These are phyloP conservation scores for Ranitomeya imitator DNA, from an alignment of 2,113 vertebrate genomes.

Conservation along the genomic window DNA sequence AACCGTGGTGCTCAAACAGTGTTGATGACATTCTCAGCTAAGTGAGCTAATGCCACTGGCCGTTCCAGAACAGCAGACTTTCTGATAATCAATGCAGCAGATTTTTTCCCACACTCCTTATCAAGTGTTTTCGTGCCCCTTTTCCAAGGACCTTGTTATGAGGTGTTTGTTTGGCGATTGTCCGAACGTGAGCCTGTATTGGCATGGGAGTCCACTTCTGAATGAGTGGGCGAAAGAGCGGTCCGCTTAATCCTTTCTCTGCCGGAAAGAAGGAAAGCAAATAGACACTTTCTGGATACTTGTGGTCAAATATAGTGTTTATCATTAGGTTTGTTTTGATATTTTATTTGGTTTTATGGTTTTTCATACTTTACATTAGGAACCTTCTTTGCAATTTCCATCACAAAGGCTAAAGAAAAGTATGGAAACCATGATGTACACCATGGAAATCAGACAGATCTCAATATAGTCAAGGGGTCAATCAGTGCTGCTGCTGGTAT, in stretches of 20 bases:
- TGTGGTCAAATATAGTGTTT: neutral
- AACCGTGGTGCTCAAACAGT: conserved; percentile 56
- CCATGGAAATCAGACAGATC: no score
- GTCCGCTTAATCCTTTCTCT: conserved; percentile 10
- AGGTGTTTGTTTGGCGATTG: conserved; percentile 48
- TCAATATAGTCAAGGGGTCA: no score
- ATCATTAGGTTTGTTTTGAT: no score
- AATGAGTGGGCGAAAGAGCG: neutral
- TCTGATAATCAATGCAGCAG: conserved; percentile 51
- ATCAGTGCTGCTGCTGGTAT: no score
- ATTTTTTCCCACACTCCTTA: conserved; percentile 58
- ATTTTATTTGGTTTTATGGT: no score
- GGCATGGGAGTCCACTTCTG: neutral
- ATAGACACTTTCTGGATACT: neutral
- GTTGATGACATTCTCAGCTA: conserved; percentile 48
- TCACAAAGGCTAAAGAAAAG: no score
- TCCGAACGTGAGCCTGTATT: conserved; percentile 23
- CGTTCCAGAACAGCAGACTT: conserved; percentile 12
- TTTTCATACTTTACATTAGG: no score
- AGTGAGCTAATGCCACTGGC: conserved; percentile 43
- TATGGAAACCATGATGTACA: no score
- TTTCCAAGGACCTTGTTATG: conserved; percentile 46
- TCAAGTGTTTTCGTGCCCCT: conserved; percentile 55
- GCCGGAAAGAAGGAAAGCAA: neutral
- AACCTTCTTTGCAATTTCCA: no score